Evolutionary conservation across 2,797 vertebrate species (phyloP).

Genomic region (Dipus sagitta): DNA sequence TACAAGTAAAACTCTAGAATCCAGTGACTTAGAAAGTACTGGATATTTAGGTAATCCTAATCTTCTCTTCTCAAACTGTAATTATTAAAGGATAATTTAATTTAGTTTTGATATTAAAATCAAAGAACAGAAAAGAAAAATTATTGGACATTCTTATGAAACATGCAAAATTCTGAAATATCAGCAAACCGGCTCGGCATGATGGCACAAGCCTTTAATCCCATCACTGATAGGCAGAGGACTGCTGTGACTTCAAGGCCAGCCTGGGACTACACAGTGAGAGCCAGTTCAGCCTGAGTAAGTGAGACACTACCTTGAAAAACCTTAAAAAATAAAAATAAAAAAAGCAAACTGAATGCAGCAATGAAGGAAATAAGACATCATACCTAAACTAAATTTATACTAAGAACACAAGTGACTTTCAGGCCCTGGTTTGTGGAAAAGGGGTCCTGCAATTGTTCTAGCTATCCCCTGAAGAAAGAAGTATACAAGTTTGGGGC

Average conservation of each 20-base stretch:
- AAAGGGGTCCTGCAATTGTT: background rate
- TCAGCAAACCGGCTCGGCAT: no score
- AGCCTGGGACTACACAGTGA: no score
- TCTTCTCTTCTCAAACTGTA: slow-evolving; percentile 5
- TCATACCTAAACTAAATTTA: background rate
- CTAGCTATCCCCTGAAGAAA: background rate
- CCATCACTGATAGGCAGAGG: no score
- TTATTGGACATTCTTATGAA: background rate
- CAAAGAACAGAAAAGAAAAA: slow-evolving; percentile 26
- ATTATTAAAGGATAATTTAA: slow-evolving; percentile 47
- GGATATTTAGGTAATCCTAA: slow-evolving; percentile 37
- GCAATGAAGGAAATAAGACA: slow-evolving; percentile 1
- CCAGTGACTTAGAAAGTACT: slow-evolving; percentile 44
- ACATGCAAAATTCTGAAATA: slow-evolving; percentile 31
- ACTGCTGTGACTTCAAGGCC: no score
- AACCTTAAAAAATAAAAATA: no score
- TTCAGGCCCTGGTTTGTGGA: background rate
- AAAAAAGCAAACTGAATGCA: no score
- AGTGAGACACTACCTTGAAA: no score
- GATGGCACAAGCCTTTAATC: no score
- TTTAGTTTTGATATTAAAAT: slow-evolving; percentile 17
- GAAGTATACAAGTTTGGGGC: background rate
- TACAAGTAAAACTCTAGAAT: slow-evolving; percentile 49
- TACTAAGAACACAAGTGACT: slow-evolving; percentile 42
- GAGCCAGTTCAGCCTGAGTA: no score